Evolutionary conservation across 1,140 invertebrate species (phyloP), one percentile per base, ranked within the genome.

Genomic region (Drosophila seguyi): DNA sequence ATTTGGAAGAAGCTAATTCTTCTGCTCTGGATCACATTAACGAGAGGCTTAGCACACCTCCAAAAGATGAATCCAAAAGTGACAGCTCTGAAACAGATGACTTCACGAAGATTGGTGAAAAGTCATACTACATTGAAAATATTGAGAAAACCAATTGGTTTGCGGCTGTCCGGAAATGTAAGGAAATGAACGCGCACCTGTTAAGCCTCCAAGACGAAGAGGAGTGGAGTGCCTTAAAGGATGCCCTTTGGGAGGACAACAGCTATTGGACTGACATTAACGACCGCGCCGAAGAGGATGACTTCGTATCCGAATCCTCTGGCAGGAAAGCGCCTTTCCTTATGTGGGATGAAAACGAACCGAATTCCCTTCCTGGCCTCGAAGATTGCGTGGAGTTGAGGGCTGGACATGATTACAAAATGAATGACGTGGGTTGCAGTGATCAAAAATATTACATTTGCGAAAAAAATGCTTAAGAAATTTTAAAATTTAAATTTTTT

Each of bases 241-340:
- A n/a, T 16, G 3, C 0, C 20, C 22, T 38, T 6, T 0, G 0
- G 3, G 0, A 1, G 14, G 6, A 7, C 0, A 8, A n/a, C 6
- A 56, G 20, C 53, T 56, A 56, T 22, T 56, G 53, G 53, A 18
- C 20, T 6, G 53, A 56, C 53, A n/a, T 38, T 16, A 38, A 38
- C 22, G 31, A 38, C 3, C 6, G 1, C 13, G 0, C 0, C 3
- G 5, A 11, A 0, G 34, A 56, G 10, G 0, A 4, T 0, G 2
- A 0, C 2, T 56, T 22, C 8, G 1, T 10, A 3, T 53, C 50
- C 13, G 2, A 6, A 6, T 4, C 16, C 16, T 13, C 10, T 3
- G 14, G 6, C 16, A 11, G 3, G 0, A 4, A 0, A 1, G 20
- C 20, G 25, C 14, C 20, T 13, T 56, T n/a, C 53, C 20, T 56